Conservation (phyloP, 2,797 vertebrate species). For the Mus minutoides region DNA sequence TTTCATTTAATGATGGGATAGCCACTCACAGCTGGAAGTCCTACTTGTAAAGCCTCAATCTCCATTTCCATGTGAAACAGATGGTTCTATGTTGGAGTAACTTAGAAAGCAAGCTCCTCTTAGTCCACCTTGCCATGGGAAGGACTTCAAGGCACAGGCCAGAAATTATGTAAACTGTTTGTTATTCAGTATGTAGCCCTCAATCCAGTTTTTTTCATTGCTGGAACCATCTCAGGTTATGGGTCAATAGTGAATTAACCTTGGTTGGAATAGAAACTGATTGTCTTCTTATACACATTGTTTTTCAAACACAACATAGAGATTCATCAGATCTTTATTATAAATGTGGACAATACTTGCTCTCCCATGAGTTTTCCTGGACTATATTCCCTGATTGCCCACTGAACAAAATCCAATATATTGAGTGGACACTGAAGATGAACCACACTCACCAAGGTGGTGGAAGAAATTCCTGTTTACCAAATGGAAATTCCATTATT, state of each 20-base stretch:
- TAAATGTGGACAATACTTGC: slow-evolving; percentile 66
- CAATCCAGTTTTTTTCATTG: neutral
- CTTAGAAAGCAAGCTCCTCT: neutral
- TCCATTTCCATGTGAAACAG: slow-evolving; percentile 57
- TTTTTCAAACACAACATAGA: slow-evolving; percentile 47
- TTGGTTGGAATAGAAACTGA: slow-evolving; percentile 20
- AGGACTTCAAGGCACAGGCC: neutral
- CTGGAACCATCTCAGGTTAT: neutral
- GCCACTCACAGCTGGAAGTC: slow-evolving; percentile 57
- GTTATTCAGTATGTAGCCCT: slow-evolving; percentile 3
- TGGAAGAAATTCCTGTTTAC: slow-evolving; percentile 78
- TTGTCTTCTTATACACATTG: slow-evolving; percentile 48
- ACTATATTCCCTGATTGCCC: slow-evolving; percentile 65
- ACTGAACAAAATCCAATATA: slow-evolving; percentile 64
- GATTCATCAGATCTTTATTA: slow-evolving; percentile 64
- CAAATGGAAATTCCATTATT: slow-evolving; percentile 78
- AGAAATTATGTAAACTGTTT: slow-evolving; percentile 19
- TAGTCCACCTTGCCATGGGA: slow-evolving; percentile 13
- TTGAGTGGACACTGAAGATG: slow-evolving; percentile 64
- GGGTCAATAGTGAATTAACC: slow-evolving; percentile 29
- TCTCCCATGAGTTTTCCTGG: slow-evolving; percentile 58
- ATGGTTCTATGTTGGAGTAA: slow-evolving; percentile 4
- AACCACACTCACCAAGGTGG: slow-evolving; percentile 72
- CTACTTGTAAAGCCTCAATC: slow-evolving; percentile 60
- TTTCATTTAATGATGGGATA: slow-evolving; percentile 46